Conservation (phyloP, 2,113 vertebrate species). For the Orycteropus afer region DNA sequence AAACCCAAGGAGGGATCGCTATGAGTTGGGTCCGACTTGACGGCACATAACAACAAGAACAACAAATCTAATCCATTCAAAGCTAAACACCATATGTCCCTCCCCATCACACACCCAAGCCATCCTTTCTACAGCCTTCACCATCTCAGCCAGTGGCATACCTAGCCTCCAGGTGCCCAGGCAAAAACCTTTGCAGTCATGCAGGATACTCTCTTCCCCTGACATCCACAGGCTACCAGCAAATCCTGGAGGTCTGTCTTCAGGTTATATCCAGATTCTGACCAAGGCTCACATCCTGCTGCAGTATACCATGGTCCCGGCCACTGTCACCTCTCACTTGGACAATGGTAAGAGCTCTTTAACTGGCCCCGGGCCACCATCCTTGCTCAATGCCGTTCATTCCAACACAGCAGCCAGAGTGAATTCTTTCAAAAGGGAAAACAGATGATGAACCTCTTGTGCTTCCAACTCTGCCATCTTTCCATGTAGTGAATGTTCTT, state of each 20-base stretch:
- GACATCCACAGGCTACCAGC: no score
- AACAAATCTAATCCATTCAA: neutral
- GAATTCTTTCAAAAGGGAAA: neutral
- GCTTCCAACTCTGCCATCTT: neutral
- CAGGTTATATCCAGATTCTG: neutral
- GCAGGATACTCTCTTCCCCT: neutral
- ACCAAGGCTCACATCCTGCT: neutral
- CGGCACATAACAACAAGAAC: no score
- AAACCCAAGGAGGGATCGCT: no score
- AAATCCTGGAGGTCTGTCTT: neutral
- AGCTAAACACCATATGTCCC: no score
- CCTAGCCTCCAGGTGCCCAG: no score
- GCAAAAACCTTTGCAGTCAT: neutral
- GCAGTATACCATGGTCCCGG: neutral
- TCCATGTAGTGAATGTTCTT: neutral
- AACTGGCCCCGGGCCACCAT: no score
- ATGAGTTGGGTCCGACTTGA: no score
- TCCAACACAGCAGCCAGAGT: neutral
- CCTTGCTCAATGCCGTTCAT: neutral
- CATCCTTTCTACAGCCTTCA: no score
- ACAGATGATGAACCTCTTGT: neutral
- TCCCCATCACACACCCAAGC: neutral
- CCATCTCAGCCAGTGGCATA: rapidly evolving
- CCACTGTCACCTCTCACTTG: neutral
- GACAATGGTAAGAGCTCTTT: neutral